Evolutionary conservation across 2,113 vertebrate genomes (phyloP).

Genomic region (Hydrolagus affinis): DNA sequence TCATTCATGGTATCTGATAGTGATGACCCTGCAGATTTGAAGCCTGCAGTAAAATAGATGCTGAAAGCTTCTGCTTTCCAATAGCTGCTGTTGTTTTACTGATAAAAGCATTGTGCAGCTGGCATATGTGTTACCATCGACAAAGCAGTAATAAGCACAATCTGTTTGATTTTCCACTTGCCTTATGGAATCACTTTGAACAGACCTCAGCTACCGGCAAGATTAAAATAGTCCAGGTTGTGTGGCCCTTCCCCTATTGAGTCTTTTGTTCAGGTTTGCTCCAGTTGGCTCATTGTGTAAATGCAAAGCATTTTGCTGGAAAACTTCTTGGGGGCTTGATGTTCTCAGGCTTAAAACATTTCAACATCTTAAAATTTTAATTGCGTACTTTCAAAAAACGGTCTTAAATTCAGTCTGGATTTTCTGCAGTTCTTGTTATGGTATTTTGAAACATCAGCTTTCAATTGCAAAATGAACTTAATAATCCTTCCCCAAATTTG

Average conservation of each 20-base stretch:
- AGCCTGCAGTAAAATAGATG: slow-evolving; percentile 23
- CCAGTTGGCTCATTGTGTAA: neutral
- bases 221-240: neutral
- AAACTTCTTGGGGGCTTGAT: neutral
- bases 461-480: too few relatives aligned
- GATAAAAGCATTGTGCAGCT: slow-evolving; percentile 32
- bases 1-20: slow-evolving; percentile 29
- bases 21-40: slow-evolving; percentile 30
- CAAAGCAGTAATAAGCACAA: slow-evolving; percentile 29
- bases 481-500: too few relatives aligned
- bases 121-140: slow-evolving; percentile 25
- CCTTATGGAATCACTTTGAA: slow-evolving; percentile 29
- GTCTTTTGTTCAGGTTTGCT: neutral
- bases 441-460: too few relatives aligned
- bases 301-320: neutral
- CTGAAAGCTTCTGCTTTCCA: slow-evolving; percentile 28
- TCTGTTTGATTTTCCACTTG: slow-evolving; percentile 30
- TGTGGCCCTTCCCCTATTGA: neutral
- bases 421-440: too few relatives aligned
- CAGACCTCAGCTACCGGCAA: slow-evolving; percentile 12
- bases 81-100: slow-evolving; percentile 29
- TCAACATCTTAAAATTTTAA: too few relatives aligned
- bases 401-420: too few relatives aligned
- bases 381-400: too few relatives aligned
- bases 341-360: neutral